phyloP scores from a whole-genome alignment of 2,797 vertebrate genomes.

The Sebastes matsubarae region DNA sequence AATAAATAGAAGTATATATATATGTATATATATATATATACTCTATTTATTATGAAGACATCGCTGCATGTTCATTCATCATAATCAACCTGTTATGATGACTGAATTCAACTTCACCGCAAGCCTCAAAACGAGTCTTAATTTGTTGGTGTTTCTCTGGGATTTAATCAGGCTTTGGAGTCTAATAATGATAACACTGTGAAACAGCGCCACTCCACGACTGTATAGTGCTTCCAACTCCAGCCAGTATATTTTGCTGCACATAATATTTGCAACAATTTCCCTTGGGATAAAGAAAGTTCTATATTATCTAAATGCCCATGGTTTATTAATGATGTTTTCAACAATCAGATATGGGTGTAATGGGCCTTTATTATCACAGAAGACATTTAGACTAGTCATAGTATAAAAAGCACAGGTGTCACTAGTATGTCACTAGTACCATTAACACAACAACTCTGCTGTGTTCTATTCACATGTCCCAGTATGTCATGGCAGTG shows the following conservation, averaged over 20 bases:
- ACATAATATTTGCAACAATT: not conserved
- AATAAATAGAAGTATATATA: no score
- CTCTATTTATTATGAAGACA: no score
- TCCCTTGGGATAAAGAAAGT: not conserved
- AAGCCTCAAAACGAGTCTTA: not conserved
- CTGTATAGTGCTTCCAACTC: not conserved
- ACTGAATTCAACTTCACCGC: not conserved
- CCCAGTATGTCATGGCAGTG: not conserved
- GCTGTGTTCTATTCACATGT: not conserved
- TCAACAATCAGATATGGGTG: not conserved
- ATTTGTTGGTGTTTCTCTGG: not conserved
- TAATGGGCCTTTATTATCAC: not conserved
- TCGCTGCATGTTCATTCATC: not conserved
- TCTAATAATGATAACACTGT: no score
- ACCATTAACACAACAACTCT: not conserved
- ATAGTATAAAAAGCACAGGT: not conserved
- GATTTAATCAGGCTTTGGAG: not conserved
- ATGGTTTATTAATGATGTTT: not conserved
- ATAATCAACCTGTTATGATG: not conserved
- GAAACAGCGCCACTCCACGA: constrained; percentile 9
- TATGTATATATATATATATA: no score
- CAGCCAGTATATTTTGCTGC: not conserved
- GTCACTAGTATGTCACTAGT: not conserved
- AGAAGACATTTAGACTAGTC: not conserved
- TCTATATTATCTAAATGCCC: not conserved